Percentiles rank a stretch among this genome's conserved stretches.
These are phyloP conservation scores for Drosophila conformis DNA, from an alignment of 2,888 invertebrate species.

Conservation along the genomic window DNA sequence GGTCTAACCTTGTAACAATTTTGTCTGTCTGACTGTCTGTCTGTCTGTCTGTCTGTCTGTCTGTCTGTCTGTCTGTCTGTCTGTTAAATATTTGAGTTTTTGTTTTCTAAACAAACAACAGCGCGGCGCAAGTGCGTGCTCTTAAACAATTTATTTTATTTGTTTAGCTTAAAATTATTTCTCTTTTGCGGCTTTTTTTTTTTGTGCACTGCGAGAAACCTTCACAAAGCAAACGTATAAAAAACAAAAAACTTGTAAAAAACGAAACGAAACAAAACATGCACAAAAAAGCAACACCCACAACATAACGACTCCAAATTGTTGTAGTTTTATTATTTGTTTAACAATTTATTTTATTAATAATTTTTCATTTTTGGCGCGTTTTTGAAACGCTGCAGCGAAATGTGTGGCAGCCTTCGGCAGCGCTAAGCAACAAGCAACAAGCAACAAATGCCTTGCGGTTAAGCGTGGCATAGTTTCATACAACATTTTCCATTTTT, in stretches of 20 bases:
- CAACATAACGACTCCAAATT: slow-evolving; percentile 38
- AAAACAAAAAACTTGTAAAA: not conserved
- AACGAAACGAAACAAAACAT: not conserved
- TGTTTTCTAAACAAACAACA: slow-evolving; percentile 61
- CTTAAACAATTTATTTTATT: slow-evolving; percentile 59
- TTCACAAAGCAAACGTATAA: slow-evolving; percentile 41
- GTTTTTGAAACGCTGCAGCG: slow-evolving; percentile 48
- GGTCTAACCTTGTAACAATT: slow-evolving; percentile 61
- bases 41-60: not conserved
- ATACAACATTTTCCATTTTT: slow-evolving; percentile 4
- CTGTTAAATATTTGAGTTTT: slow-evolving; percentile 15
- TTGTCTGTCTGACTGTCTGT: slow-evolving; percentile 7
- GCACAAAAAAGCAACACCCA: slow-evolving; percentile 63
- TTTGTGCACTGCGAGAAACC: slow-evolving; percentile 52
- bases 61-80: not conserved
- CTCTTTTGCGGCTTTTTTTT: not conserved
- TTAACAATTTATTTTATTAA: not conserved
- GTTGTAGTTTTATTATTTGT: slow-evolving; percentile 17
- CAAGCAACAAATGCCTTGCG: slow-evolving; percentile 58
- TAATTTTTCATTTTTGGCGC: slow-evolving; percentile 23
- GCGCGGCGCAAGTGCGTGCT: slow-evolving; percentile 53
- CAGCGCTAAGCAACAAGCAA: not conserved
- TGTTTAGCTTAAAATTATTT: slow-evolving; percentile 53
- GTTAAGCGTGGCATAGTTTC: slow-evolving; percentile 66
- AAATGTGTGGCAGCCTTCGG: slow-evolving; percentile 65